Conservation (phyloP, 2,888 invertebrate genomes). For the Lobophora halterata region DNA sequence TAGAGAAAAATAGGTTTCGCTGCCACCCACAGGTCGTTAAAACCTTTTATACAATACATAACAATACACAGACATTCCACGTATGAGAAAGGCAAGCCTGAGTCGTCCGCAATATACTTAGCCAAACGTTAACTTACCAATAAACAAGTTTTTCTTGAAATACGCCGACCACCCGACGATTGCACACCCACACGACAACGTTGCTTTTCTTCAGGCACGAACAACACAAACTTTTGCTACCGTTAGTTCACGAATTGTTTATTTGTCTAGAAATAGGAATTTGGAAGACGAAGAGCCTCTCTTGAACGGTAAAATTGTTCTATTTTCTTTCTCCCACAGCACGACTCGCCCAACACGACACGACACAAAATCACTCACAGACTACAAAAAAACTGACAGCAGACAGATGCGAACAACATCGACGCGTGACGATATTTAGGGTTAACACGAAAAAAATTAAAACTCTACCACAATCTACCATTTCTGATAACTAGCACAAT, state of each 20-base stretch:
- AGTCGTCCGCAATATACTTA: constrained; percentile 9
- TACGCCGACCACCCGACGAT: constrained; percentile 35
- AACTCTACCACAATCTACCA: too few species aligned
- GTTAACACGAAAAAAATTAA: too few species aligned
- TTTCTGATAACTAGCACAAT: too few species aligned
- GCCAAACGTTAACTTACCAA: constrained; percentile 56
- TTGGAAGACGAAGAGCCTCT: constrained; percentile 31
- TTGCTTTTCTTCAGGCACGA: constrained; percentile 38
- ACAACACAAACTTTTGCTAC: constrained; percentile 44
- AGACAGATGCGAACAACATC: too few species aligned
- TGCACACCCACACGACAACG: constrained; percentile 51
- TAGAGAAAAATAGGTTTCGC: neutral
- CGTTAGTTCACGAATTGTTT: constrained; percentile 30
- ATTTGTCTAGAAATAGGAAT: constrained; percentile 38
- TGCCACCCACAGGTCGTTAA: neutral
- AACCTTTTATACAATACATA: neutral
- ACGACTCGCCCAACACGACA: constrained; percentile 18
- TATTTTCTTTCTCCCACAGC: constrained; percentile 45
- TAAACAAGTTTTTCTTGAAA: constrained; percentile 55
- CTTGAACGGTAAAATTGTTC: constrained; percentile 41
- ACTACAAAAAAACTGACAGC: constrained; percentile 1
- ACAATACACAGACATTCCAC: neutral
- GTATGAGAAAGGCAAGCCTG: neutral
- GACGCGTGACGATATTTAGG: too few species aligned
- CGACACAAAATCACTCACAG: constrained; percentile 26